A percentile compares a stretch with the other conserved stretches of the same genome.
Conservation (phyloP, 2,797 vertebrate genomes). For the Tympanoctomys barrerae region DNA sequence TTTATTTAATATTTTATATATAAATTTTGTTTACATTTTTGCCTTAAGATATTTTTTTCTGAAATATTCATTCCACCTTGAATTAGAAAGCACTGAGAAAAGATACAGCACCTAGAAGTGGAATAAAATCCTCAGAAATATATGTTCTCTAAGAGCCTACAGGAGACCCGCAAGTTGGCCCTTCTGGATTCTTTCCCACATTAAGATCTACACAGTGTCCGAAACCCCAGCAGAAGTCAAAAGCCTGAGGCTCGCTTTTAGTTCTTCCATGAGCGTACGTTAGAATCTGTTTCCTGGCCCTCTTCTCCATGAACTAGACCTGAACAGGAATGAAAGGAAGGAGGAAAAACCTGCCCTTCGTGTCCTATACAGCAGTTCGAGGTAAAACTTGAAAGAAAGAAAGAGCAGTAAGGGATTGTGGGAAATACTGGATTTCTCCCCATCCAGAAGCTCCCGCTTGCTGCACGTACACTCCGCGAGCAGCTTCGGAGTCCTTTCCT, state of each 20-base stretch:
- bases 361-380: neutral
- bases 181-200: neutral
- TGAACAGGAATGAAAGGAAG: neutral
- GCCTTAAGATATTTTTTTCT: conserved; percentile 46
- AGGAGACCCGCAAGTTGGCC: neutral
- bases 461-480: neutral
- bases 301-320: neutral
- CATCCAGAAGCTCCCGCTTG: neutral
- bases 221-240: neutral
- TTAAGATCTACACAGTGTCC: neutral
- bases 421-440: neutral
- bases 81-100: neutral
- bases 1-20: neutral
- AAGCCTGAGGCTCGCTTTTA: neutral
- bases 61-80: neutral
- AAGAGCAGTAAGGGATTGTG: neutral
- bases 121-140: neutral
- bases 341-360: neutral
- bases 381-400: neutral
- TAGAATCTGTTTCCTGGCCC: neutral
- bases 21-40: neutral
- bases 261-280: neutral
- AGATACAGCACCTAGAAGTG: neutral
- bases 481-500: neutral
- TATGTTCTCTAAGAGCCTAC: neutral